These are phyloP conservation scores for Arothron firmamentum DNA, from an alignment of 2,113 vertebrate species.

Conservation along the genomic window DNA sequence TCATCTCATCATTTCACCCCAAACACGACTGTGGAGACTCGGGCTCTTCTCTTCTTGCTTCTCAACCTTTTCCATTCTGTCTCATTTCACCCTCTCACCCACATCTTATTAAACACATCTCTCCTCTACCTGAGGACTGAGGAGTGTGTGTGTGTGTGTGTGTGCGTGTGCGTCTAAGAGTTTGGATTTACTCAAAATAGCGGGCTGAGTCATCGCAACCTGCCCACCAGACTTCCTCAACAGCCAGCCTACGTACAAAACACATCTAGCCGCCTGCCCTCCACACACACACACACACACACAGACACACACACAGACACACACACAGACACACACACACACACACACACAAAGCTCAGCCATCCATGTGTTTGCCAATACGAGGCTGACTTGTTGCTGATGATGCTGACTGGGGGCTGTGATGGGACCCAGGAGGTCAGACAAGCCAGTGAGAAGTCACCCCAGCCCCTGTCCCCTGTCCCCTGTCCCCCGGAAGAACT, in stretches of 20 bases:
- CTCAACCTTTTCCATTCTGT: conserved; percentile 11
- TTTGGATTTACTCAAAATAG: conserved; percentile 46
- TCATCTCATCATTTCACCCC: conserved; percentile 42
- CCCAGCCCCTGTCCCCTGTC: background rate
- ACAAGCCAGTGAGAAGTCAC: conserved; percentile 40
- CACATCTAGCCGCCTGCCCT: conserved; percentile 2
- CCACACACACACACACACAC: conserved; percentile 9
- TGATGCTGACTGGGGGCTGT: conserved; percentile 54
- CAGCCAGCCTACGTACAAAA: conserved; percentile 42
- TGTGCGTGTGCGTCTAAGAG: conserved; percentile 29
- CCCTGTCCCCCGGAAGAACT: too few species aligned
- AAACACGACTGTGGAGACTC: conserved; percentile 25
- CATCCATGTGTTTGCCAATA: conserved; percentile 58
- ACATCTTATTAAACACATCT: conserved; percentile 35
- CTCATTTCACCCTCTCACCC: conserved; percentile 22
- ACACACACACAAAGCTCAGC: conserved; percentile 21
- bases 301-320: conserved; percentile 10
- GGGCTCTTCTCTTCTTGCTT: conserved; percentile 6
- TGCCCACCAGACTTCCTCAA: conserved; percentile 33
- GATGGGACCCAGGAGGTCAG: conserved; percentile 58
- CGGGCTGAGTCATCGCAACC: conserved; percentile 51
- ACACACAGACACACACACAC: conserved; percentile 18
- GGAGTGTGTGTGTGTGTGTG: conserved; percentile 14
- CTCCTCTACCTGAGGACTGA: conserved; percentile 6
- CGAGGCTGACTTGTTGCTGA: conserved; percentile 60